Evolutionary conservation across 2,113 vertebrate species (phyloP).

Genomic region (Syrrhaptes paradoxus): DNA sequence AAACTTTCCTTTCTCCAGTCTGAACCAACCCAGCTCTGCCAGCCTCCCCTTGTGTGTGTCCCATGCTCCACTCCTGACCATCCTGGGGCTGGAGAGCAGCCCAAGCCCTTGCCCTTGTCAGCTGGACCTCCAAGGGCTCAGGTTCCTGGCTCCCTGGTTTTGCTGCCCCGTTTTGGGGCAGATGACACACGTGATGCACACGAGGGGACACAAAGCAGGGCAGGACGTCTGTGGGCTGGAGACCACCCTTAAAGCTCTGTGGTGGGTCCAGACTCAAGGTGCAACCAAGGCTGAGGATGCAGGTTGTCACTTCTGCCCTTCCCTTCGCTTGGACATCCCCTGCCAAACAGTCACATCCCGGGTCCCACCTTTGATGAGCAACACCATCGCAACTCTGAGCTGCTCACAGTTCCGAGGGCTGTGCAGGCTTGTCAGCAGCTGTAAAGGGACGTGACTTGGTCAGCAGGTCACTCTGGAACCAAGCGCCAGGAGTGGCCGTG

Average conservation of each 20-base stretch:
- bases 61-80: not conserved
- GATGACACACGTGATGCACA: not conserved
- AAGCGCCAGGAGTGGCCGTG: not conserved
- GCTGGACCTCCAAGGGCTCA: not conserved
- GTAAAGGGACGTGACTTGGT: not conserved
- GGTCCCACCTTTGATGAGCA: slow-evolving; percentile 16
- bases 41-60: not conserved
- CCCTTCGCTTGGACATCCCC: not conserved
- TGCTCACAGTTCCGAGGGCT: not conserved
- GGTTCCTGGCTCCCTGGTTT: not conserved
- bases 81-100: not conserved
- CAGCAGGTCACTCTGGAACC: slow-evolving; percentile 17
- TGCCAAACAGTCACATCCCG: not conserved
- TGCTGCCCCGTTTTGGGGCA: not conserved
- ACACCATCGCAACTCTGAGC: not conserved
- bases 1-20: not conserved
- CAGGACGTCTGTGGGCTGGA: not conserved
- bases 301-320: not conserved
- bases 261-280: not conserved
- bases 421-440: not conserved
- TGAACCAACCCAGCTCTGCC: not conserved
- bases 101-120: not conserved
- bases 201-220: not conserved
- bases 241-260: not conserved
- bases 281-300: not conserved